Evolutionary conservation across 2,888 invertebrate species (phyloP).

Genomic region (Cyclophora punctaria): DNA sequence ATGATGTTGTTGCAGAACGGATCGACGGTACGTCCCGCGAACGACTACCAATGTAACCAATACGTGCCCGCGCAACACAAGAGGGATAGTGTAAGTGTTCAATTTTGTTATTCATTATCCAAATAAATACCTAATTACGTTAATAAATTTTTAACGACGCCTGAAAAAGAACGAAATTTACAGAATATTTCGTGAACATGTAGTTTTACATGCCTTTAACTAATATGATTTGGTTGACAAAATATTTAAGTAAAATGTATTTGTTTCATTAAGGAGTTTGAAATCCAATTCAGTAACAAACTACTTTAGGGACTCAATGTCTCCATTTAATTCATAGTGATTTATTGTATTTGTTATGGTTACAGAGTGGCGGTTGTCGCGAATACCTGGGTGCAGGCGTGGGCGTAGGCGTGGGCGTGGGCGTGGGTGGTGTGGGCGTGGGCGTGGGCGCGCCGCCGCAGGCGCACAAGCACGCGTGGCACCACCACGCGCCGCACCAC

Average conservation of each 20-base stretch:
- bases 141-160: too few relatives aligned
- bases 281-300: not conserved
- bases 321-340: not conserved
- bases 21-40: slow-evolving; percentile 51
- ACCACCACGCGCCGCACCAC: slow-evolving; percentile 51
- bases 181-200: too few relatives aligned
- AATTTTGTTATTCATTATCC: too few relatives aligned
- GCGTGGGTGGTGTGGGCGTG: slow-evolving; percentile 15
- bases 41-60: slow-evolving; percentile 68
- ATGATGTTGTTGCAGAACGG: slow-evolving; percentile 39
- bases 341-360: slow-evolving; percentile 1
- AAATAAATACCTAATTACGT: too few relatives aligned
- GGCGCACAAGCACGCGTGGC: slow-evolving; percentile 61
- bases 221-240: not conserved
- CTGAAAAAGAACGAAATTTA: too few relatives aligned
- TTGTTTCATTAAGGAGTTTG: not conserved
- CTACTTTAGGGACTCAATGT: not conserved
- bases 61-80: slow-evolving; percentile 62
- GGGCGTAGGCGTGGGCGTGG: slow-evolving; percentile 59
- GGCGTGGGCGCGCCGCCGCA: slow-evolving; percentile 44
- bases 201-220: too few relatives aligned
- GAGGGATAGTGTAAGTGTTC: slow-evolving; percentile 60
- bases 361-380: slow-evolving; percentile 61
- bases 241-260: not conserved
- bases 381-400: slow-evolving; percentile 37